phyloP scores from a whole-genome alignment of 2,113 vertebrate species.

The Boulengeromyrus knoepffleri region DNA sequence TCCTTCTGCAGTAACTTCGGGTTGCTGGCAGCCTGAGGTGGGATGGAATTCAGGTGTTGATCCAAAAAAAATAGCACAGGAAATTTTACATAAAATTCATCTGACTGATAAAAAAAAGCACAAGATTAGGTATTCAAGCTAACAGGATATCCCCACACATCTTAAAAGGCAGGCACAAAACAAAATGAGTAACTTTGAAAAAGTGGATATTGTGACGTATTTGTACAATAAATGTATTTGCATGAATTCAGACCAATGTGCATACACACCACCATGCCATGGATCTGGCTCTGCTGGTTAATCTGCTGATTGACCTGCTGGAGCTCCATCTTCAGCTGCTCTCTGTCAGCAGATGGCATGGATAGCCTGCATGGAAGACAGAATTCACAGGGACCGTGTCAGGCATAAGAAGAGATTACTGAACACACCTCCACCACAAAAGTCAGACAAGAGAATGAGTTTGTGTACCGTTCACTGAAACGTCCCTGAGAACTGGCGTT shows the following conservation, averaged over 20 bases:
- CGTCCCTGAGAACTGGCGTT: constrained; percentile 85
- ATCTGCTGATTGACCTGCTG: constrained; percentile 97
- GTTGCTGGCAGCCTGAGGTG: constrained; percentile 70
- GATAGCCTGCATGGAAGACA: constrained; percentile 53
- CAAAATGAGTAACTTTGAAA: neutral
- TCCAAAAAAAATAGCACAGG: neutral
- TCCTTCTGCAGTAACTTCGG: constrained; percentile 73
- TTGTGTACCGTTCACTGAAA: constrained; percentile 78
- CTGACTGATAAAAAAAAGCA: neutral
- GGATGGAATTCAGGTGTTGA: neutral
- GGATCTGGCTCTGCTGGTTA: constrained; percentile 73
- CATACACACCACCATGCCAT: constrained; percentile 63
- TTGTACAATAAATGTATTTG: neutral
- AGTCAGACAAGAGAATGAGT: neutral
- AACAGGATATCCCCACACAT: neutral
- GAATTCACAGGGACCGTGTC: neutral
- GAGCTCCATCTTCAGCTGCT: constrained; percentile 89
- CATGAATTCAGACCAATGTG: neutral
- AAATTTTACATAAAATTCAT: neutral
- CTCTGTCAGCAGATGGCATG: constrained; percentile 73
- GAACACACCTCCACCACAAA: neutral
- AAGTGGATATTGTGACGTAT: neutral
- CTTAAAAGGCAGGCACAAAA: neutral
- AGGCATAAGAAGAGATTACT: neutral
- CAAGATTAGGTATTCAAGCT: neutral